Conservation (phyloP, 35 echinoderm and acorn worm species). For the Ophioderma brevispina region DNA sequence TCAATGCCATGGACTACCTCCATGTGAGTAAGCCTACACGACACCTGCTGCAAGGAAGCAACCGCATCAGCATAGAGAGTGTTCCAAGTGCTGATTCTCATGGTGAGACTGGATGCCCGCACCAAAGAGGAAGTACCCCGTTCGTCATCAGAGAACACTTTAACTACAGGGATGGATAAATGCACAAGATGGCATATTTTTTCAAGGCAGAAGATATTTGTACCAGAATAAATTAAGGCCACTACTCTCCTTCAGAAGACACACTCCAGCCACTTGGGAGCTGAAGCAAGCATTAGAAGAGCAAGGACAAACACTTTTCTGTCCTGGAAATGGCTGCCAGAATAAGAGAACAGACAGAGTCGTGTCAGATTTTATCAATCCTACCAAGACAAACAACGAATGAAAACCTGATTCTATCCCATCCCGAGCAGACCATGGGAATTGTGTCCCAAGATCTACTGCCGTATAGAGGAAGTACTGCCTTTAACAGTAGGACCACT, state of each 20-base stretch:
- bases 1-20: slow-evolving; percentile 49
- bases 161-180: slow-evolving; percentile 43
- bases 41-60: slow-evolving; percentile 13
- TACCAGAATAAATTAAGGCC: neutral
- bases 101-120: slow-evolving; percentile 55
- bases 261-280: too few relatives aligned
- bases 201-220: slow-evolving; percentile 43
- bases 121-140: slow-evolving; percentile 19
- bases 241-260: too few relatives aligned
- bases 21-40: slow-evolving; percentile 27
- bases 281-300: too few relatives aligned
- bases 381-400: too few relatives aligned
- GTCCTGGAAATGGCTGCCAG: too few relatives aligned
- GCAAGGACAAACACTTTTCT: too few relatives aligned
- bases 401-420: slow-evolving; percentile 15
- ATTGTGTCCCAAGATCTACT: slow-evolving; percentile 56
- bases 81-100: slow-evolving; percentile 38
- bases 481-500: too few relatives aligned
- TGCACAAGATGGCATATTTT: slow-evolving; percentile 1
- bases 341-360: too few relatives aligned
- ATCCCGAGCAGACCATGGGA: slow-evolving; percentile 50
- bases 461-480: too few relatives aligned
- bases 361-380: too few relatives aligned
- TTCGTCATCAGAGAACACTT: slow-evolving; percentile 26
- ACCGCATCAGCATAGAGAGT: slow-evolving; percentile 31